Percentiles rank a stretch among this genome's conserved stretches.
Evolutionary conservation across 2,113 vertebrate species (phyloP).

Genomic region (Suricata suricatta): DNA sequence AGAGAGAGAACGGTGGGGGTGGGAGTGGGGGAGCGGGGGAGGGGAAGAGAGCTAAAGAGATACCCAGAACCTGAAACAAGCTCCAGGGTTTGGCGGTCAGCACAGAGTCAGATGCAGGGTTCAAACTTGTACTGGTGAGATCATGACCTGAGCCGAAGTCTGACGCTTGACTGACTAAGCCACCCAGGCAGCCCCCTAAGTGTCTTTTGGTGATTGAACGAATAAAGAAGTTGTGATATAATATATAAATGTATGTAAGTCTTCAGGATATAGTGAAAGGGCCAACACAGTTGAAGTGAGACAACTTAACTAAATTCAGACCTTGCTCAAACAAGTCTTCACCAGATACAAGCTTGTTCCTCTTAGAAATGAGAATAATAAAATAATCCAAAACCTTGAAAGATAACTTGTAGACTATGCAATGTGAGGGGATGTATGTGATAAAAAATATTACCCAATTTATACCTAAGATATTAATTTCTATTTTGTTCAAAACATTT

Average conservation of each 20-base stretch:
- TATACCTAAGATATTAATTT: slow-evolving; percentile 23
- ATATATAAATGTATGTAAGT: background rate
- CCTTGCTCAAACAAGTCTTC: background rate
- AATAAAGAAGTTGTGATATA: background rate
- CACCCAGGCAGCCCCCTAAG: background rate
- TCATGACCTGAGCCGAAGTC: too few relatives aligned
- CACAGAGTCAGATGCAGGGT: too few relatives aligned
- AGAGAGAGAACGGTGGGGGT: too few relatives aligned
- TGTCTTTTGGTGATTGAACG: background rate
- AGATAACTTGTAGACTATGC: background rate
- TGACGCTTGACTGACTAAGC: too few relatives aligned
- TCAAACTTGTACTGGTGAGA: too few relatives aligned
- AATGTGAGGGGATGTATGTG: background rate
- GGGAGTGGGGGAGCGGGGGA: too few relatives aligned
- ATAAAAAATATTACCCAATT: background rate
- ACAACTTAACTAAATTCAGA: background rate
- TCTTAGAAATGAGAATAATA: slow-evolving; percentile 4
- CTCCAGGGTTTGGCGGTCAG: too few relatives aligned
- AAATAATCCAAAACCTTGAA: background rate
- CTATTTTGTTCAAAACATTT: slow-evolving; percentile 12
- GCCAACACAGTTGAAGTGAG: background rate
- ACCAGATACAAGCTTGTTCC: background rate
- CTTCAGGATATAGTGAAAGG: background rate
- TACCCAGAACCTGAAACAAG: too few relatives aligned
- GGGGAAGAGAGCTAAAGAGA: too few relatives aligned